Evolutionary conservation across 1,140 invertebrate species (phyloP), one percentile per base, ranked within the genome.

Genomic region (Pectinophora gossypiella): DNA sequence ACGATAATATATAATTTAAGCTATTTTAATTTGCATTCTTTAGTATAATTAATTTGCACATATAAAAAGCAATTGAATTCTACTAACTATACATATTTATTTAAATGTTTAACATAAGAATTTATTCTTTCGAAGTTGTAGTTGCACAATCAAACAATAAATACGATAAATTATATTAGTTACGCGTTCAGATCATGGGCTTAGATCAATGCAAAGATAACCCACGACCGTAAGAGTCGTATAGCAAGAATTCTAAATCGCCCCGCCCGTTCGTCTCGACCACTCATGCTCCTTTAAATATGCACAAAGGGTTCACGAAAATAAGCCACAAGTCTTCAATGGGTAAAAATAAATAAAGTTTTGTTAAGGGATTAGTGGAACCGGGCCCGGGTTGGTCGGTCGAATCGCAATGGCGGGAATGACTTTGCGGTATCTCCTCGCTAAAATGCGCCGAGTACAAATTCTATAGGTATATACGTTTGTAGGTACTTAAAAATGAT

Each of bases 221-320:
- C 36, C 61, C 61, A 59, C 45, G 20, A n/a, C n/a, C n/a, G n/a
- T n/a, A n/a, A n/a, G 47, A 54, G 36, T 57, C 54, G 44, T 51
- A 44, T 32, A 21, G 42, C 58, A 48, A 53, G 49, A 57, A 61
- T 60, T 61, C 55, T 57, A 40, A 6, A 36, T 51, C 51, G 54
- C 55, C 57, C 38, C 54, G 19, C 36, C 52, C 47, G 36, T 10
- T 10, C 22, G 22, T 10, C 22, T 23, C 22, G 22, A 23, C 22
- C 22, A 23, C 9, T 32, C n/a, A 40, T 13, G 12, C 7, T n/a
- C 36, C n/a, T 18, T 65, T 67, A 59, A 65, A 70, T 69, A 76
- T 74, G 64, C 68, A 73, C 59, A 73, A 76, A 71, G 70, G 66
- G 61, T 70, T 65, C 57, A 54, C 57, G 73, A 54, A 73, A 57